A percentile compares a stretch with the other conserved stretches of the same genome.
phyloP scores from a whole-genome alignment of 2,888 invertebrate species.

The Agrenia bidenticulata region DNA sequence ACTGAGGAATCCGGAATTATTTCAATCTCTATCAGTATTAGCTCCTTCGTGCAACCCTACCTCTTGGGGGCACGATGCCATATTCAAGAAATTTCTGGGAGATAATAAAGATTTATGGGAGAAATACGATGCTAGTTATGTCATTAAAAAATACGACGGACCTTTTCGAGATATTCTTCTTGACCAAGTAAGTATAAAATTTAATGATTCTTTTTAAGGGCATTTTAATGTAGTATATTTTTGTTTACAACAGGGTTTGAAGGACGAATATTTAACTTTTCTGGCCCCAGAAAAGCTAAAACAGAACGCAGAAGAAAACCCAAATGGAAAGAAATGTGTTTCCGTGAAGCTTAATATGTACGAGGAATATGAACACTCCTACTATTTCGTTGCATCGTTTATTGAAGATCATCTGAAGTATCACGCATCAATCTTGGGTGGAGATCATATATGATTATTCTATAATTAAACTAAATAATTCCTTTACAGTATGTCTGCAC shows the following conservation, averaged over 20 bases:
- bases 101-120: constrained; percentile 61
- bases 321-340: constrained; percentile 56
- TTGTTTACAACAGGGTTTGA: constrained; percentile 65
- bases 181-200: constrained; percentile 23
- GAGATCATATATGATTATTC: no score
- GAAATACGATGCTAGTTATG: constrained; percentile 84
- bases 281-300: constrained; percentile 81
- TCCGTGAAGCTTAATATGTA: constrained; percentile 70
- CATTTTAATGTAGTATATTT: neutral
- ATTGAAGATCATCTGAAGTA: constrained; percentile 89
- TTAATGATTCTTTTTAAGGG: no score
- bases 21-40: constrained; percentile 76
- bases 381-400: constrained; percentile 87
- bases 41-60: constrained; percentile 90
- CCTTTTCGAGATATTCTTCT: constrained; percentile 74
- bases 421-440: no score
- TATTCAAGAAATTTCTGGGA: constrained; percentile 75
- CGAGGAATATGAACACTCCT: constrained; percentile 91
- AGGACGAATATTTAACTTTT: constrained; percentile 79
- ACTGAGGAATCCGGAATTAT: constrained; percentile 24
- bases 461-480: no score
- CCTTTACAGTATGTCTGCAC: no score
- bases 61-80: constrained; percentile 82
- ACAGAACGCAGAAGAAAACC: constrained; percentile 66
- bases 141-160: constrained; percentile 78